Conservation (phyloP, 2,797 vertebrate genomes). For the Poeciliopsis presidionis region DNA sequence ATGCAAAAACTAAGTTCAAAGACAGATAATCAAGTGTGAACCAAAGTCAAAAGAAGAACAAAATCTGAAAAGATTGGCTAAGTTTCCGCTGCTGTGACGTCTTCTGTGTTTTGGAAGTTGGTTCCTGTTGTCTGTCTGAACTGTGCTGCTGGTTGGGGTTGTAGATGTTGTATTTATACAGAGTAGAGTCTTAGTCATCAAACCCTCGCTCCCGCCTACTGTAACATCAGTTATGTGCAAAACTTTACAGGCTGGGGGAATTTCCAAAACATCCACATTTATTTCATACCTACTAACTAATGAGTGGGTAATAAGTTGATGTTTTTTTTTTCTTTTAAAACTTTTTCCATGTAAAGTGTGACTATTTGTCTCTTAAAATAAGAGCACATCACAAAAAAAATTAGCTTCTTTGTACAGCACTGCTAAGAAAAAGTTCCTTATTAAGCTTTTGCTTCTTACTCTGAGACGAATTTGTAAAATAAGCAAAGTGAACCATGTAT, state of each 20-base stretch:
- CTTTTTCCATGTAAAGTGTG: constrained; percentile 5
- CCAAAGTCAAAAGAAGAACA: background rate
- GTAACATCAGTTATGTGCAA: constrained; percentile 67
- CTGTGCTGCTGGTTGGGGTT: constrained; percentile 44
- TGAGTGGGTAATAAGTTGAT: constrained; percentile 29
- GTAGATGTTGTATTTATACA: constrained; percentile 78
- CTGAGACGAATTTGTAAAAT: background rate
- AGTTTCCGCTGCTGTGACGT: constrained; percentile 28
- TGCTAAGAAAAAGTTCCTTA: background rate
- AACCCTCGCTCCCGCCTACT: constrained; percentile 55
- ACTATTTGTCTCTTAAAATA: background rate
- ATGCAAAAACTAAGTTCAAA: background rate
- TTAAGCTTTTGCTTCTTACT: background rate
- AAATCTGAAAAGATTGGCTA: constrained; percentile 28
- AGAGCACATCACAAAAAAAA: background rate
- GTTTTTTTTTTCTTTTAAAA: constrained; percentile 11
- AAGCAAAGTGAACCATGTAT: background rate
- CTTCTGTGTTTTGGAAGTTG: constrained; percentile 57
- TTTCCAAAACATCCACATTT: constrained; percentile 76
- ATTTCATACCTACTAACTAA: constrained; percentile 52
- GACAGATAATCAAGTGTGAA: constrained; percentile 12
- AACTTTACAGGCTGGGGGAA: constrained; percentile 60
- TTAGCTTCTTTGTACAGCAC: background rate
- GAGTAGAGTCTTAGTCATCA: constrained; percentile 74
- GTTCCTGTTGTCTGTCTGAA: constrained; percentile 47